These are phyloP conservation scores for Bradynema listronoti DNA, from an alignment of 1,140 invertebrate genomes.

Conservation along the genomic window DNA sequence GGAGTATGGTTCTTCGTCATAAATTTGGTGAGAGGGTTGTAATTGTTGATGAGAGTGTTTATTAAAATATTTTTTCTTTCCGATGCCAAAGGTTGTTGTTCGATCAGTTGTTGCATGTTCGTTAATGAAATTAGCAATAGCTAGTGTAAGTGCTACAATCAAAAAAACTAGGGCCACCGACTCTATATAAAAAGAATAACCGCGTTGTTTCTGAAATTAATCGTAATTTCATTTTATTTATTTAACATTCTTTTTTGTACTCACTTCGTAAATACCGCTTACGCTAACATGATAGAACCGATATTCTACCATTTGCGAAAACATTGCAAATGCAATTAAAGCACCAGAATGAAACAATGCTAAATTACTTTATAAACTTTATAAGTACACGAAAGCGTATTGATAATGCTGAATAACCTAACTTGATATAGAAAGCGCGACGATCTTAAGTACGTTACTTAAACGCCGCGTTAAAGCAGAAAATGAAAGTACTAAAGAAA, in stretches of 20 bases:
- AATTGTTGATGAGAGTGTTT: too few relatives aligned
- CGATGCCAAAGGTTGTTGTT: too few relatives aligned
- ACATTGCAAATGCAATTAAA: constrained; percentile 32
- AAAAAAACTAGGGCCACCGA: constrained; percentile 17
- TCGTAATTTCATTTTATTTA: neutral
- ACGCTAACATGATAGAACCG: constrained; percentile 43
- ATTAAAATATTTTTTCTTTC: too few relatives aligned
- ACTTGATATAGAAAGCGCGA: constrained; percentile 25
- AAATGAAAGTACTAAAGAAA: constrained; percentile 38
- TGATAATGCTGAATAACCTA: constrained; percentile 3
- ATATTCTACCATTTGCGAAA: constrained; percentile 50
- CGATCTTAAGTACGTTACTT: constrained; percentile 30
- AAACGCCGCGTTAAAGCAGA: constrained; percentile 17
- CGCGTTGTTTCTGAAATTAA: constrained; percentile 35
- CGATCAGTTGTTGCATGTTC: too few relatives aligned
- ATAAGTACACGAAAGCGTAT: neutral
- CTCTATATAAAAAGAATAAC: constrained; percentile 43
- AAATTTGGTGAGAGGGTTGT: too few relatives aligned
- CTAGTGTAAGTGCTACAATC: constrained; percentile 23
- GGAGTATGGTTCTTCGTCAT: too few relatives aligned
- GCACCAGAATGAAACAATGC: constrained; percentile 29
- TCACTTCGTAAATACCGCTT: constrained; percentile 42
- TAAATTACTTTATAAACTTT: constrained; percentile 17
- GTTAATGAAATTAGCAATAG: constrained; percentile 26
- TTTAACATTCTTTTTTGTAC: constrained; percentile 22